These are phyloP conservation scores for Pyrrhosoma nymphula DNA, from an alignment of 2,888 invertebrate genomes.

Conservation along the genomic window DNA sequence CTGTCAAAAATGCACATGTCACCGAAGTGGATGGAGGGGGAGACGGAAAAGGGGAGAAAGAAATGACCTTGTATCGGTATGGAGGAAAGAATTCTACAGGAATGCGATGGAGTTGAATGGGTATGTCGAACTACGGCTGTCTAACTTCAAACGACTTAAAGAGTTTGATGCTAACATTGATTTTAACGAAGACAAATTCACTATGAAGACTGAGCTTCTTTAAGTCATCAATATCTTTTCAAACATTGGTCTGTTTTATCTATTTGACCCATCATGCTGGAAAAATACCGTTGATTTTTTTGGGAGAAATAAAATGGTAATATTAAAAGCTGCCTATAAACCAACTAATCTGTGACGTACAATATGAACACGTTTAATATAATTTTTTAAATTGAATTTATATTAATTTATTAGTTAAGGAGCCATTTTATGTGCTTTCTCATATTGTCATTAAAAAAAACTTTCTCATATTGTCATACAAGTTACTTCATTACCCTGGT, in stretches of 20 bases:
- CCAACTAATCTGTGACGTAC: too few relatives aligned
- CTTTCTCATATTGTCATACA: too few relatives aligned
- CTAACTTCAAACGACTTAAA: neutral
- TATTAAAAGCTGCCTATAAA: too few relatives aligned
- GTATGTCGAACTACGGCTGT: neutral
- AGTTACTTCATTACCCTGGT: too few relatives aligned
- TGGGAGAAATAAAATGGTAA: too few relatives aligned
- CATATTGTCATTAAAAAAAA: too few relatives aligned
- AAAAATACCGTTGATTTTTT: neutral
- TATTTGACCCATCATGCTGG: neutral
- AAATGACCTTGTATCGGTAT: neutral
- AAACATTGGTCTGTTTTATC: neutral
- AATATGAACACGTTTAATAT: too few relatives aligned
- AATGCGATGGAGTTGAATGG: constrained; percentile 37
- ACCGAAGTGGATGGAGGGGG: neutral
- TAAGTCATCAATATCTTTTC: neutral
- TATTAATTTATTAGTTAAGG: too few relatives aligned
- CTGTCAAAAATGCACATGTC: constrained; percentile 2
- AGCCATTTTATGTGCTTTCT: too few relatives aligned
- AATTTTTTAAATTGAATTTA: too few relatives aligned
- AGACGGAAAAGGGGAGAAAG: neutral
- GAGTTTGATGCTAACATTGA: neutral
- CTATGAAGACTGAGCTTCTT: neutral
- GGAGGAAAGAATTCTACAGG: neutral
- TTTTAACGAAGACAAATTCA: constrained; percentile 63